A percentile compares a stretch with the other conserved stretches of the same genome.
Evolutionary conservation across 2,797 vertebrate genomes (phyloP).

Genomic region (Eospalax fontanierii): DNA sequence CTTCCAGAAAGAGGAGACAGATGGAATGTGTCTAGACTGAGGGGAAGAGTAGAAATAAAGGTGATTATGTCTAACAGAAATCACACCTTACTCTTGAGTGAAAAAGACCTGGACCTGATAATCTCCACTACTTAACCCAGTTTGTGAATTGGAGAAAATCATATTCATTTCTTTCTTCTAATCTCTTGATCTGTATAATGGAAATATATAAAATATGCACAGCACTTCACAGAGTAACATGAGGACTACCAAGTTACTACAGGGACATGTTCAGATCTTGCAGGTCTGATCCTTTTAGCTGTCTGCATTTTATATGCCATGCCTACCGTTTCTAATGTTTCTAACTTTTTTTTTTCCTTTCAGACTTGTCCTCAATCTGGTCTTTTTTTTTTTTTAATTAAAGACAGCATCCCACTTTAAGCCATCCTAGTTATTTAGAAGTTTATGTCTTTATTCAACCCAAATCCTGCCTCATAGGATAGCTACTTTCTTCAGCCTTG

Average conservation of each 20-base stretch:
- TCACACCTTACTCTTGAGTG: no score
- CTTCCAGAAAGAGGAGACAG: no score
- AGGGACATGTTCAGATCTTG: neutral
- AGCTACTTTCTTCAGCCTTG: neutral
- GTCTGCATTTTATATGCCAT: neutral
- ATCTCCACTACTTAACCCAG: no score
- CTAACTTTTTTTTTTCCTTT: conserved; percentile 30
- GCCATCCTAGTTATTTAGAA: neutral
- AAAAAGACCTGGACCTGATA: no score
- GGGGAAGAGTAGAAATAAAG: no score
- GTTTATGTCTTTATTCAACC: neutral
- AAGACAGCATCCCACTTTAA: conserved; percentile 22
- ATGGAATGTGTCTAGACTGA: no score
- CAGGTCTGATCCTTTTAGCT: neutral
- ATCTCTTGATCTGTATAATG: conserved; percentile 31
- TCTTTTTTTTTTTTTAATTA: conserved; percentile 21
- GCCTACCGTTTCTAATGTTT: neutral
- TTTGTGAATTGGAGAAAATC: neutral
- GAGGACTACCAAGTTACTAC: neutral
- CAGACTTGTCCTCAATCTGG: neutral
- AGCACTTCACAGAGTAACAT: neutral
- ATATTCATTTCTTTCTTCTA: conserved; percentile 23
- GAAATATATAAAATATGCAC: neutral
- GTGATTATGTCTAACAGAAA: no score
- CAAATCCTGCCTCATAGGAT: neutral